A percentile compares a stretch with the other conserved stretches of the same genome.
These are phyloP conservation scores for Styela clava DNA, from an alignment of 23 tunicate genomes.

Conservation along the genomic window DNA sequence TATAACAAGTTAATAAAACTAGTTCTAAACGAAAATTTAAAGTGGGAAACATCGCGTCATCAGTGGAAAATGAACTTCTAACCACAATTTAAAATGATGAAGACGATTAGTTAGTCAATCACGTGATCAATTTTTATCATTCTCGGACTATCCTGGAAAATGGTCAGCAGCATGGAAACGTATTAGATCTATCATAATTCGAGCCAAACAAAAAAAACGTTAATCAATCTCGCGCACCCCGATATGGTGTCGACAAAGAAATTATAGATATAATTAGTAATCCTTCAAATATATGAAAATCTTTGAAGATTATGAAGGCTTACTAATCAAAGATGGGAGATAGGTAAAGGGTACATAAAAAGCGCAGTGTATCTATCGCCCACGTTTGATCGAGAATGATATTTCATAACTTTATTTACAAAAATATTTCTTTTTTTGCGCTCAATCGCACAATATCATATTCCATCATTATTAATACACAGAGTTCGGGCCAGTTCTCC, in stretches of 20 bases:
- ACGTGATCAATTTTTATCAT: no score
- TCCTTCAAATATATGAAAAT: neutral
- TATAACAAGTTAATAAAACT: no score
- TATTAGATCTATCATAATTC: no score
- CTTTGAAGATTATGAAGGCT: no score
- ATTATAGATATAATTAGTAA: no score
- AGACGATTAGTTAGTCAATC: no score
- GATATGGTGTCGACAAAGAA: neutral
- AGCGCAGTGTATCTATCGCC: neutral
- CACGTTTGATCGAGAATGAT: neutral
- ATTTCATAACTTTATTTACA: neutral
- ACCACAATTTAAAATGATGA: no score
- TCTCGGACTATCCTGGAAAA: no score
- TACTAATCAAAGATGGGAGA: neutral
- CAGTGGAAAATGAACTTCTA: no score
- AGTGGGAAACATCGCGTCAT: no score
- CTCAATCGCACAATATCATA: neutral
- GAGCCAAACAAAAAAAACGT: neutral
- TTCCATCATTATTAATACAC: neutral
- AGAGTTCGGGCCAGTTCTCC: neutral
- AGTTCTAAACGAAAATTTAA: no score
- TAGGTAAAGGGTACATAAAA: neutral
- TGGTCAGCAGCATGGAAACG: no score
- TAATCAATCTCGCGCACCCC: neutral
- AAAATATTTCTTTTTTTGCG: neutral